Base-by-base conservation (phyloP, 2,888 invertebrate species). In the Epistrophe eligans region DNA sequence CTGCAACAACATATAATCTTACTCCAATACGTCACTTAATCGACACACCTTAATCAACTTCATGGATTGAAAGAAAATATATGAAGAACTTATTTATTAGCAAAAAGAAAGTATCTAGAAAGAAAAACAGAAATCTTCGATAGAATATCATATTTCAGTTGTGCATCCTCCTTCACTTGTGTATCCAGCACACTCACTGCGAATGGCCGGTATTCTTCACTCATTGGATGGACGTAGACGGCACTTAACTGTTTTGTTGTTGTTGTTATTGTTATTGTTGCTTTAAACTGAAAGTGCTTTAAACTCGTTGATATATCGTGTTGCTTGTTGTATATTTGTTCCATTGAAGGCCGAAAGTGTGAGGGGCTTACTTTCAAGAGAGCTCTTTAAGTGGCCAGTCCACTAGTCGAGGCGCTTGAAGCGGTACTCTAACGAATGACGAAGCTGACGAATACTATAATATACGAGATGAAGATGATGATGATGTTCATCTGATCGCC, bases 41-140 rank as follows among this genome's bases (percentile, higher is more conserved):
- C 11, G 77, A 57, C 84, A 81, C 81, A 81, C 84, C 77, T 84
- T 81, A 73, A 80, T 45, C 66, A 77, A 66, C 32, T 66, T 6
- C 15, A 9, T 32, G 5, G 19, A 43, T 40, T 40, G 24, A 55
- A 52, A 57, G 17, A 58, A 43, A 38, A 43, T 13, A 24, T 32
- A 60, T 17, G 17, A 79, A 13, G 13, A 81, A 71, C 74, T 76
- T 80, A 66, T 66, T 80, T 79, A 55, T 66, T 62, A 79, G 70
- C 24, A 35, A 15, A 66, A 77, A 73, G 84, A 84, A 84, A 81
- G 71, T 66, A 19, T 40, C 38, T 48, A 7, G 17, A 13, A 17
- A 19, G 2, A 28, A 48, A 9, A 62, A 9, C 43, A 50, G 38
- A 38, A 11, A 38, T 32, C 24, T 55, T 24, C 17, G 38, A 74